Evolutionary conservation across 2,113 vertebrate genomes (phyloP).

Genomic region (Trinectes maculatus): DNA sequence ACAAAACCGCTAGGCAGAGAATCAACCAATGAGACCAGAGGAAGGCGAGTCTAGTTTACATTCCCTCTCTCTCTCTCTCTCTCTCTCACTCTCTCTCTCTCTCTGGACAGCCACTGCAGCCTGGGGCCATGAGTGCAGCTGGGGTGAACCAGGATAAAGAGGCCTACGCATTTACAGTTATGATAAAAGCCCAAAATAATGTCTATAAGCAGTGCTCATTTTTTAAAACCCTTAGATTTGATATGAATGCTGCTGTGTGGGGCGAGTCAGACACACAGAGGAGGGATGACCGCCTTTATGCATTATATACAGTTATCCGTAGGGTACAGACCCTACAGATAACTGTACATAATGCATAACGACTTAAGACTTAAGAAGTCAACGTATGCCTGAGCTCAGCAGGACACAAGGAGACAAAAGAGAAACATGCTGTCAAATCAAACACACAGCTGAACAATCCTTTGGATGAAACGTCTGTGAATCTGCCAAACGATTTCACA

Average conservation of each 20-base stretch:
- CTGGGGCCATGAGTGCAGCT: slow-evolving; percentile 66
- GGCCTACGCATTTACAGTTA: slow-evolving; percentile 40
- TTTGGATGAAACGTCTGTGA: no score
- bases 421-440: no score
- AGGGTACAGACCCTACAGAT: no score
- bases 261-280: slow-evolving; percentile 1
- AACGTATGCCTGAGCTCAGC: no score
- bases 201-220: slow-evolving; percentile 18
- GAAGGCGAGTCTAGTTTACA: slow-evolving; percentile 67
- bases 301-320: slow-evolving; percentile 9
- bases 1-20: slow-evolving; percentile 72
- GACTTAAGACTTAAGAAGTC: no score
- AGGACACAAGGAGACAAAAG: no score
- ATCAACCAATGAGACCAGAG: slow-evolving; percentile 70
- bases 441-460: no score
- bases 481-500: no score
- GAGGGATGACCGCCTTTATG: background rate
- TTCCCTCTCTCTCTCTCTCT: slow-evolving; percentile 47
- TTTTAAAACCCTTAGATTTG: slow-evolving; percentile 8
- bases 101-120: slow-evolving; percentile 57
- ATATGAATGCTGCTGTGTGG: slow-evolving; percentile 1
- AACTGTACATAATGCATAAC: no score
- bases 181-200: slow-evolving; percentile 38
- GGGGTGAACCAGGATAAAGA: slow-evolving; percentile 61
- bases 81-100: slow-evolving; percentile 36